A percentile compares a stretch with the other conserved stretches of the same genome.
These are phyloP conservation scores for Zelostemma sp. DNA, from an alignment of 1,140 invertebrate genomes.

Conservation along the genomic window DNA sequence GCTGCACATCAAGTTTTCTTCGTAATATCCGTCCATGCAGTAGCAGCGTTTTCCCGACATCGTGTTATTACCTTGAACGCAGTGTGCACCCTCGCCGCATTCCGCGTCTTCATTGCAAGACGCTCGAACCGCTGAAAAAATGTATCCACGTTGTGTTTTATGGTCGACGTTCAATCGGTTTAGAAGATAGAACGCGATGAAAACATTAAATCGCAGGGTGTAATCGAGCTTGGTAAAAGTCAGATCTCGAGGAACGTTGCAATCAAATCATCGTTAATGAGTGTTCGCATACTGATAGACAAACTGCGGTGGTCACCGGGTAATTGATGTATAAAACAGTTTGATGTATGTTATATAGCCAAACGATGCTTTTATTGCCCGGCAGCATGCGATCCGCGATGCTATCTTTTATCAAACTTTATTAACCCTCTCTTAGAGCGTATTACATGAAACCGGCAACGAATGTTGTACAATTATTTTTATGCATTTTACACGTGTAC, in stretches of 20 bases:
- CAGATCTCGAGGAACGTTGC: neutral
- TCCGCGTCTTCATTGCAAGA: conserved; percentile 61
- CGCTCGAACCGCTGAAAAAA: conserved; percentile 58
- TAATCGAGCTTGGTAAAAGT: no score
- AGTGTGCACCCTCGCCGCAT: conserved; percentile 64
- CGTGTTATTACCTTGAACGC: conserved; percentile 50
- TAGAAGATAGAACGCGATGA: no score
- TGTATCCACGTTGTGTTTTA: neutral
- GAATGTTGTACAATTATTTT: conserved; percentile 26
- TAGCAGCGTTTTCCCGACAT: conserved; percentile 61
- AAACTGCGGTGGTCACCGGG: conserved; percentile 31
- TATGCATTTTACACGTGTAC: conserved; percentile 18
- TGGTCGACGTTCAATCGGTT: no score
- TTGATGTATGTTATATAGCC: conserved; percentile 26
- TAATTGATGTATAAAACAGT: conserved; percentile 25
- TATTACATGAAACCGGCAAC: conserved; percentile 22
- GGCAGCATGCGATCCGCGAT: conserved; percentile 39
- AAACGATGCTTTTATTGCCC: conserved; percentile 32
- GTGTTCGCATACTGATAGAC: conserved; percentile 19
- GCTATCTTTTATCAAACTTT: conserved; percentile 46
- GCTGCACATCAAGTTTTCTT: conserved; percentile 60
- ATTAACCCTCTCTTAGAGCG: conserved; percentile 24
- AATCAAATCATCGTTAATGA: conserved; percentile 4
- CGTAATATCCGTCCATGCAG: conserved; percentile 61
- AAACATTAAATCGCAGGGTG: no score